Conservation (phyloP, 2,797 vertebrate genomes). For the Carcharodon carcharias region DNA sequence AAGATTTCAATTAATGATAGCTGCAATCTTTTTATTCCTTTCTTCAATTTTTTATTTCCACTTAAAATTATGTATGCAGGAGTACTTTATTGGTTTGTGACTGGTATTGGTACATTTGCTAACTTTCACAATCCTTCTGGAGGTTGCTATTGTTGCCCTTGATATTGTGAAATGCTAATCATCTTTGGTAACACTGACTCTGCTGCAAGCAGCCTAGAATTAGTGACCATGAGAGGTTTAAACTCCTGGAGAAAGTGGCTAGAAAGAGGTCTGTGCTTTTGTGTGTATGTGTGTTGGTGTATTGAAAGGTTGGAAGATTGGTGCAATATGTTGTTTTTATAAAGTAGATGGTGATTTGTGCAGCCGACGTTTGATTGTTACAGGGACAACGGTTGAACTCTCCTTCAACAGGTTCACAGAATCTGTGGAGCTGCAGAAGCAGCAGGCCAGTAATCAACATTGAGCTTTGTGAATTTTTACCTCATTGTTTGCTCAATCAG, state of each 20-base stretch:
- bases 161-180: conserved; percentile 2
- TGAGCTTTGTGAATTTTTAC: background rate
- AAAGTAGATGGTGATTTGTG: background rate
- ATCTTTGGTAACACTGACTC: background rate
- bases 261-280: background rate
- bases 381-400: background rate
- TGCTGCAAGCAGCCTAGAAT: background rate
- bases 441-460: background rate
- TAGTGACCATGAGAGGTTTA: background rate
- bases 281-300: background rate
- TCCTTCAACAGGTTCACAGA: background rate
- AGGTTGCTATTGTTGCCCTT: background rate
- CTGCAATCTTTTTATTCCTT: background rate
- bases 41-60: background rate
- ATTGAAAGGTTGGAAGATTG: background rate
- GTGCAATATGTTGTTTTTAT: background rate
- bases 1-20: conserved; percentile 31
- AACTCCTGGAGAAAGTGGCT: background rate
- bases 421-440: background rate
- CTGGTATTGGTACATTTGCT: background rate
- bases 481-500: background rate
- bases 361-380: background rate
- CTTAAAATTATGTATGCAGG: background rate
- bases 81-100: background rate
- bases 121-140: background rate